Conservation (phyloP, 53 echinoderm and acorn worm genomes). For the Patiria pectinifera region DNA sequence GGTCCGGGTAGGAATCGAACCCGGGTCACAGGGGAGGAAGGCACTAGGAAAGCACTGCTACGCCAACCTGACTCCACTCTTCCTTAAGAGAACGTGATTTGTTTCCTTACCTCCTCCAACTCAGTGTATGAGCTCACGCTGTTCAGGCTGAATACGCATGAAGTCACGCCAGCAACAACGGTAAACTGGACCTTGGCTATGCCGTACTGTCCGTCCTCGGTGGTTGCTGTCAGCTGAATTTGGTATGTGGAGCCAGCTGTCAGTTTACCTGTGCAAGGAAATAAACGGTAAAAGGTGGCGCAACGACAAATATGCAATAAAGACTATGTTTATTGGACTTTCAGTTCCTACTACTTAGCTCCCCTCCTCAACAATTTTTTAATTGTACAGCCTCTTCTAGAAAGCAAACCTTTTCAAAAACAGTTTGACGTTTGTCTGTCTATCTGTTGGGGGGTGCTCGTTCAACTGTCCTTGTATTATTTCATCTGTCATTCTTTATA, state of each 20-base stretch:
- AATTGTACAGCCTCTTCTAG: too few species aligned
- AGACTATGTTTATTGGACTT: too few species aligned
- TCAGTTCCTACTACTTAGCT: too few species aligned
- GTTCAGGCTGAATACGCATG: conserved; percentile 68
- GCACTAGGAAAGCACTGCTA: too few species aligned
- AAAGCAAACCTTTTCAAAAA: too few species aligned
- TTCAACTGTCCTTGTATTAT: background rate
- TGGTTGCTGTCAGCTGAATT: conserved; percentile 73
- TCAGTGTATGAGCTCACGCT: conserved; percentile 71
- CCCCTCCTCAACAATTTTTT: too few species aligned
- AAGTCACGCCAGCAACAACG: conserved; percentile 70
- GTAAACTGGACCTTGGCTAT: conserved; percentile 60
- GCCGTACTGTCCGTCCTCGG: conserved; percentile 73
- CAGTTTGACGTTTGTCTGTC: too few species aligned
- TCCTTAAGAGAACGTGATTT: background rate
- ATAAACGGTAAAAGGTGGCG: background rate
- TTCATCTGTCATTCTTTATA: background rate
- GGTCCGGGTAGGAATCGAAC: too few species aligned
- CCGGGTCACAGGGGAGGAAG: too few species aligned
- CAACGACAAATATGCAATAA: too few species aligned
- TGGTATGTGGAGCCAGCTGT: conserved; percentile 71
- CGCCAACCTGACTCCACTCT: too few species aligned
- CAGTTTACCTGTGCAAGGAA: conserved; percentile 62
- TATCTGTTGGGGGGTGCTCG: too few species aligned
- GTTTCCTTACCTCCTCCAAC: conserved; percentile 68